Evolutionary conservation across 2,113 vertebrate species (phyloP).

Genomic region (Opisthocomus hoazin): DNA sequence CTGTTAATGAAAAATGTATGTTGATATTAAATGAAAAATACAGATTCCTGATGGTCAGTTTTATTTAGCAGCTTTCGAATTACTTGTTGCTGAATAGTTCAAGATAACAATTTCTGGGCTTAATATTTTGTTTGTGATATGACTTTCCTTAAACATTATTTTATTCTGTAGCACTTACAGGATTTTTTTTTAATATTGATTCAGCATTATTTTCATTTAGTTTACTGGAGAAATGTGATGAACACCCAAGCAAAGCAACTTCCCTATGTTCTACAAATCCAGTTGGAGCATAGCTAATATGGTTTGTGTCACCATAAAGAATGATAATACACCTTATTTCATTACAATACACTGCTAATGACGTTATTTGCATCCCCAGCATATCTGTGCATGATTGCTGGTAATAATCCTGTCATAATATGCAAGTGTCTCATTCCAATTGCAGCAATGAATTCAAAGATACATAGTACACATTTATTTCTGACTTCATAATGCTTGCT

Average conservation of each 20-base stretch:
- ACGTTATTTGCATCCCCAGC: constrained; percentile 92
- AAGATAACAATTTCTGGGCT: constrained; percentile 13
- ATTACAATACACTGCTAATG: constrained; percentile 90
- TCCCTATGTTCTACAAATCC: constrained; percentile 74
- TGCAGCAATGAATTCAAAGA: constrained; percentile 89
- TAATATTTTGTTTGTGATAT: constrained; percentile 18
- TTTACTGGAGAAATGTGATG: constrained; percentile 74
- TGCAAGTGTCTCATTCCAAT: constrained; percentile 85
- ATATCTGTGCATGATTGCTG: constrained; percentile 91
- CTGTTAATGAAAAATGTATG: neutral
- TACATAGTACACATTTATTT: constrained; percentile 91
- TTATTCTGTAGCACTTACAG: constrained; percentile 36
- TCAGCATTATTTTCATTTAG: constrained; percentile 70
- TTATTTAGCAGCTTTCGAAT: constrained; percentile 22
- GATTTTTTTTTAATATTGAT: constrained; percentile 57
- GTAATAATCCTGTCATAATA: constrained; percentile 91
- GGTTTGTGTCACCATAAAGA: constrained; percentile 82
- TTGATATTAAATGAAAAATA: neutral
- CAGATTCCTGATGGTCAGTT: neutral
- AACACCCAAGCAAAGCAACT: constrained; percentile 75
- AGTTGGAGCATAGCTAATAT: constrained; percentile 82
- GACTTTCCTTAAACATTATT: constrained; percentile 58
- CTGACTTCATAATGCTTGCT: constrained; percentile 93
- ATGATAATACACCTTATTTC: constrained; percentile 84
- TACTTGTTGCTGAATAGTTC: constrained; percentile 55